A percentile compares a stretch with the other conserved stretches of the same genome.
phyloP scores from a whole-genome alignment of 2,797 vertebrate species.

The Lycodopsis pacificus region DNA sequence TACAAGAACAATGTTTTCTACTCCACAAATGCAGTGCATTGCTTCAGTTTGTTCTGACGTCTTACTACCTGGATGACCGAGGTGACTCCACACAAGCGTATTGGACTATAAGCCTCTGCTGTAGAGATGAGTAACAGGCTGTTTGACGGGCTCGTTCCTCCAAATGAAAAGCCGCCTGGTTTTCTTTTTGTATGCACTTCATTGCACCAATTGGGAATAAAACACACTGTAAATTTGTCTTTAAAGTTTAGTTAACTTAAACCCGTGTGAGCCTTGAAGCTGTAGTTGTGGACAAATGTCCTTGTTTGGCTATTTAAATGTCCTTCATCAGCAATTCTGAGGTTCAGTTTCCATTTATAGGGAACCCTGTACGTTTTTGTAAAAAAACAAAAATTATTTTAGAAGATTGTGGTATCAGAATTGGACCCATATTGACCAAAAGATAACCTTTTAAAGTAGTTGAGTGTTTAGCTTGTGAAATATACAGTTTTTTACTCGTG shows the following conservation, averaged over 20 bases:
- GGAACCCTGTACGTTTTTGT: not conserved
- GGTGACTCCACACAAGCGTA: not conserved
- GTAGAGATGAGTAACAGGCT: not conserved
- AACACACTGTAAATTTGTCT: not conserved
- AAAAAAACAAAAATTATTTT: not conserved
- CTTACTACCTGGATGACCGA: not conserved
- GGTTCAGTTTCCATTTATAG: not conserved
- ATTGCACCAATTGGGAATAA: not conserved
- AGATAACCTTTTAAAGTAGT: not conserved
- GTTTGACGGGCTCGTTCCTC: not conserved
- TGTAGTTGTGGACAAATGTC: not conserved
- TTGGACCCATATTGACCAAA: not conserved
- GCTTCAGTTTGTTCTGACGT: not conserved
- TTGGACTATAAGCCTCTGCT: not conserved
- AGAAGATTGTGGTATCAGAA: not conserved
- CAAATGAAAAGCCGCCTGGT: not conserved
- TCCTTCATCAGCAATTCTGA: not conserved
- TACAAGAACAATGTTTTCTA: not conserved
- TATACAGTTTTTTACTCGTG: not conserved
- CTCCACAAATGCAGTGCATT: not conserved
- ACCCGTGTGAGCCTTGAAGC: not conserved
- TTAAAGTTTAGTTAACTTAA: not conserved
- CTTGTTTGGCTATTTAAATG: not conserved
- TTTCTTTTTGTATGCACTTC: not conserved
- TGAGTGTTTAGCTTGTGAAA: not conserved